A percentile compares a stretch with the other conserved stretches of the same genome.
Conservation (phyloP, 2,113 vertebrate genomes). For the Cervus canadensis region DNA sequence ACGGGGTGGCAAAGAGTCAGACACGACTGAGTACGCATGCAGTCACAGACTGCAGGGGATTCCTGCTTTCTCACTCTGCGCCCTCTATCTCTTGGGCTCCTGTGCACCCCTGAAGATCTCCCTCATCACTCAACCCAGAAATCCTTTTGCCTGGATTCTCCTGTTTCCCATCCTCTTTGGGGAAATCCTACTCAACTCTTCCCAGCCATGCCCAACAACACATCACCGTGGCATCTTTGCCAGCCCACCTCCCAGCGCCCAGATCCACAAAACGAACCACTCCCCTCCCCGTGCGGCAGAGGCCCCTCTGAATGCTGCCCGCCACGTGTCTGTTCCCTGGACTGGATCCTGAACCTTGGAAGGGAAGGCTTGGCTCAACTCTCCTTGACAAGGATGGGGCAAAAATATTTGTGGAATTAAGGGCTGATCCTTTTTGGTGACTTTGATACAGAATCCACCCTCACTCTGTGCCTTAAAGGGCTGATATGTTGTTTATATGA, state of each 20-base stretch:
- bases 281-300: rapidly evolving
- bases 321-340: rapidly evolving
- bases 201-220: not conserved
- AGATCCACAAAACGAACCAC: not conserved
- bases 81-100: too few species aligned
- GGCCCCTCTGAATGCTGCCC: rapidly evolving
- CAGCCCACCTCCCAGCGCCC: not conserved
- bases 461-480: not conserved
- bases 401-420: not conserved
- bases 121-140: not conserved
- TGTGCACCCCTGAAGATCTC: not conserved
- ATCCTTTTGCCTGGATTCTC: not conserved
- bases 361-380: not conserved
- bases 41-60: too few species aligned
- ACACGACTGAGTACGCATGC: rapidly evolving
- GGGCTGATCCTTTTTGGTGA: not conserved
- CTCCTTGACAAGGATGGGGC: not conserved
- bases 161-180: not conserved
- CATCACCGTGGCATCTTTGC: not conserved
- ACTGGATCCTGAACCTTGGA: not conserved
- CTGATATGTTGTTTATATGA: not conserved
- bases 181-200: not conserved
- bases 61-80: not conserved
- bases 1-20: rapidly evolving
- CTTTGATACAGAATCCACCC: not conserved